Base-by-base conservation (phyloP, 2,113 vertebrate genomes). In the Nyctereutes procyonoides region DNA sequence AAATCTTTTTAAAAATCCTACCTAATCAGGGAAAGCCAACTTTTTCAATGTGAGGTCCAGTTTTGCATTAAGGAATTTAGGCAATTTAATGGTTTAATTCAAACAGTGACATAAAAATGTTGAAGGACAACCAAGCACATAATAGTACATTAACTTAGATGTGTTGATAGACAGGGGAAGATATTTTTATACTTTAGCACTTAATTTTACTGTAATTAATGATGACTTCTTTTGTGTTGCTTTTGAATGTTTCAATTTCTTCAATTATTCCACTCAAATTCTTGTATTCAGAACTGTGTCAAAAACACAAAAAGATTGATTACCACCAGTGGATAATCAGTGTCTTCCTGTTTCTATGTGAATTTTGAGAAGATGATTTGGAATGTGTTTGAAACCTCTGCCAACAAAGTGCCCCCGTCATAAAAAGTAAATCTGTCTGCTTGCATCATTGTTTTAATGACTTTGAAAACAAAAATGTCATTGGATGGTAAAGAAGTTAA, bases 291-390 rank as follows among this genome's bases (percentile, higher is more conserved):
- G 93, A 98, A 96, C 71, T 93, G 65, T 97, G 92, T 96, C 82
- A 91, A 83, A 92, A 94, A 92, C 73, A 97, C 97, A 98, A 97
- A 97, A 96, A 77, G 73, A 96, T 60, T 97, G 97, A 98, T 98
- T 98, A 53, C 79, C 43, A 86, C 67, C 79, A 55, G 82, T 58
- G 43, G 32, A 35, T 96, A 97, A 97, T 98, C 91, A 96, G 38
- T 17, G 5, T 88, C 88, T 94, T 95, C 73, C 67, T 93, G 55
- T 95, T 87, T 89, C 60, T 95, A 73, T 86, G 28, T 91, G 87
- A 95, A 86, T 97, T 95, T 62, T 96, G n/a, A 88, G 19, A 65
- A 80, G 35, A 87, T 55, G 8, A 82, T 96, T 97, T 88, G 88
- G 62, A 93, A 80, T 95, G 69, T 77, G 91, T 95, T 48, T 69